Evolutionary conservation across 2,113 vertebrate genomes (phyloP).

Genomic region (Meleagris gallopavo): DNA sequence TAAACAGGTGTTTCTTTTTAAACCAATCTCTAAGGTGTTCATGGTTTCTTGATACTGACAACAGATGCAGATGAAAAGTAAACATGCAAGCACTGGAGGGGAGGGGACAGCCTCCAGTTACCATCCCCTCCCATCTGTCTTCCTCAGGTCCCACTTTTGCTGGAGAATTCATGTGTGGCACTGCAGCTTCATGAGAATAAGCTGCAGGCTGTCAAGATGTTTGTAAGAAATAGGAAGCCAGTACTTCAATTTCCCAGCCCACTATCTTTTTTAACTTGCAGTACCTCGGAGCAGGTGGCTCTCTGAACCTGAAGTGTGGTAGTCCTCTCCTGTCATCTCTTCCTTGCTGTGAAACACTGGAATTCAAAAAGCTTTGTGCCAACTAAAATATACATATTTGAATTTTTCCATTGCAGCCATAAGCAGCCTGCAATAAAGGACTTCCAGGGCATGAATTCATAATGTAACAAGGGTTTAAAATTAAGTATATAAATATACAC

Average conservation of each 20-base stretch:
- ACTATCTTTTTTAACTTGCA: accelerated
- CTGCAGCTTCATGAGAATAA: background rate
- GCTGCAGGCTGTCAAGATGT: accelerated
- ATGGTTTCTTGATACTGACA: background rate
- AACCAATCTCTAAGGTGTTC: background rate
- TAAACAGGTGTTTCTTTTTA: background rate
- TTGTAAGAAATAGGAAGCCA: background rate
- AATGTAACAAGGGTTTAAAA: background rate
- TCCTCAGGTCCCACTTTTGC: background rate
- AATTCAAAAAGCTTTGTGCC: background rate
- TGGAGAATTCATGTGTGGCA: background rate
- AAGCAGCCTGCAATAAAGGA: background rate
- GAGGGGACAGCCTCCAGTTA: background rate
- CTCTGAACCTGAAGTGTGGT: background rate
- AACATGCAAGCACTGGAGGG: background rate
- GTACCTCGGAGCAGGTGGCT: background rate
- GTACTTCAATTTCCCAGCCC: background rate
- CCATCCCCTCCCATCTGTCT: background rate
- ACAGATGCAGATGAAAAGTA: background rate
- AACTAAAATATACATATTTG: background rate
- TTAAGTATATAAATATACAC: background rate
- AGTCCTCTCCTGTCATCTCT: background rate
- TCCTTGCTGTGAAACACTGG: background rate
- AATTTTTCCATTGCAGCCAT: background rate
- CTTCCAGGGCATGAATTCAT: background rate